Evolutionary conservation across 2,797 vertebrate genomes (phyloP).

Genomic region (Sebastolobus altivelis): DNA sequence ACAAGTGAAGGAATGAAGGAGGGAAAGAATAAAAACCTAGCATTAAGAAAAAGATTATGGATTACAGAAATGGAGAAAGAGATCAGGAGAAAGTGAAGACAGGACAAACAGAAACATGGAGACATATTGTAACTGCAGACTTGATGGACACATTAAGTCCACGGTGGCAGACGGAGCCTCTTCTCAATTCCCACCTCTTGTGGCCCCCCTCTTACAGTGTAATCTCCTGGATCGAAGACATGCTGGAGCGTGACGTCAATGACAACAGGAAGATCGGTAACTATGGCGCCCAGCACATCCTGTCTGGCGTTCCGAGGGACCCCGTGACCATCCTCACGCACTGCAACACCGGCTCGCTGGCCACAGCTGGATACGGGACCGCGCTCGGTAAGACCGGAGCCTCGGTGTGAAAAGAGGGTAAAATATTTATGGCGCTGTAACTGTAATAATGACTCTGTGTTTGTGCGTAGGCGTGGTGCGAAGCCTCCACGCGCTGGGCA

Average conservation of each 20-base stretch:
- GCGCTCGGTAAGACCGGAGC: conserved; percentile 87
- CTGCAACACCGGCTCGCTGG: conserved; percentile 94
- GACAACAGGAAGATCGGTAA: conserved; percentile 93
- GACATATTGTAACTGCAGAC: conserved; percentile 21
- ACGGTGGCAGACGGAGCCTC: conserved; percentile 24
- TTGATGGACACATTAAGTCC: conserved; percentile 33
- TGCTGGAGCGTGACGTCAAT: conserved; percentile 90
- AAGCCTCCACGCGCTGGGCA: conserved; percentile 87
- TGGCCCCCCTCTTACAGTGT: conserved; percentile 79
- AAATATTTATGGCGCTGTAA: conserved; percentile 1
- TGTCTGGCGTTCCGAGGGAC: conserved; percentile 84
- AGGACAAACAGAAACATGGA: neutral
- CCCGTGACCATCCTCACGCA: conserved; percentile 92
- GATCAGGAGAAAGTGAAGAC: neutral
- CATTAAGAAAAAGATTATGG: neutral
- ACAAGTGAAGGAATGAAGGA: neutral
- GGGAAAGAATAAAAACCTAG: neutral
- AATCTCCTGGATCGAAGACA: conserved; percentile 89
- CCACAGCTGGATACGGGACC: conserved; percentile 93
- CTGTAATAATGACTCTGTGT: conserved; percentile 61
- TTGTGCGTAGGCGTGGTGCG: conserved; percentile 88
- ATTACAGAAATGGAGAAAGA: neutral
- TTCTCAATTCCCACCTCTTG: conserved; percentile 39
- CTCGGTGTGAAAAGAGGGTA: neutral
- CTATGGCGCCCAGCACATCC: conserved; percentile 90